Base-by-base conservation (phyloP, 2,888 invertebrate genomes). In the Megaustenia siamemsis region DNA sequence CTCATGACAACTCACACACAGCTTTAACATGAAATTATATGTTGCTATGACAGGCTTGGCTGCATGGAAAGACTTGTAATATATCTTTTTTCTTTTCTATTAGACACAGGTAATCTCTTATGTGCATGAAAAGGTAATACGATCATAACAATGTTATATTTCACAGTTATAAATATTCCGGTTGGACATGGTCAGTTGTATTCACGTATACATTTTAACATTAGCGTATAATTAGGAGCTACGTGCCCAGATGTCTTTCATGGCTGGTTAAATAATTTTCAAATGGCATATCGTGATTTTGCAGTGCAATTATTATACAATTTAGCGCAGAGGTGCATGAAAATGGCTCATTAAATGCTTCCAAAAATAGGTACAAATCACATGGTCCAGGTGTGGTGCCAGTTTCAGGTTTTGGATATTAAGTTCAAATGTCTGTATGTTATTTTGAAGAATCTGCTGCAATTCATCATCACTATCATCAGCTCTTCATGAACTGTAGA, bases 181-280 rank as follows among this genome's bases (percentile, higher is more conserved):
- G 66, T 78, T 78, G 63, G 38, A 45, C 28, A 78, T 12, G 21
- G 15, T 45, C 49, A 38, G 12, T 49, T 24, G n/a, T 32, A 45
- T 35, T 43, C 10, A 76, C 63, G 78, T 63, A 77, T 77, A 43
- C 6, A 78, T 78, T 53, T 78, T 53, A 12, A 80, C 45, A 5
- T 69, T 8, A 80, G 45, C 68, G 28, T 60, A 63, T 82, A 82
- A 10, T 28, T 63, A 68, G 49, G 80, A 80, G 53, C 84, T 84
- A 73, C 63, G 63, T 8, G 75, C 80, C 84, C 84, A 84, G 49
- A 53, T 63, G 84, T 84, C 84, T 84, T 84, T 84, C 84, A 84
- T 75, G 75, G 53, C 80, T 12, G 49, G 80, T 79, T 80, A 79
- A 45, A 84, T 84, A 85, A 81, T 81, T 40, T 75, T 80, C 53